Evolutionary conservation across 2,888 invertebrate genomes (phyloP).

Genomic region (Metacarcinus magister): DNA sequence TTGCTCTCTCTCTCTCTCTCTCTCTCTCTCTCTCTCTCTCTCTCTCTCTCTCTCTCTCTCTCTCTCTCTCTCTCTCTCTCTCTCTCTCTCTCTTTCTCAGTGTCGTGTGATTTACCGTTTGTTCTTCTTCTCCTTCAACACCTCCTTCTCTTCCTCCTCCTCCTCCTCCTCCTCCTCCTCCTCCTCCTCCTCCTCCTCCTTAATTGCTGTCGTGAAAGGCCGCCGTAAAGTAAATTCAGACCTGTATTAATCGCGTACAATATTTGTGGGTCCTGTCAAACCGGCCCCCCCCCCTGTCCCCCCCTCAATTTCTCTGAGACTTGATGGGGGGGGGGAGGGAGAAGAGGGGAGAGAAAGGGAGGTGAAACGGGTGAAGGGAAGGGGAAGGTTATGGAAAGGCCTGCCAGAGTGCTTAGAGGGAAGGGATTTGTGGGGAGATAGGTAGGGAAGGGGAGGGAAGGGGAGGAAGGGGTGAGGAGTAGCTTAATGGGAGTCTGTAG

Average conservation of each 20-base stretch:
- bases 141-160: background rate
- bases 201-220: background rate
- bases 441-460: background rate
- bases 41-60: background rate
- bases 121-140: background rate
- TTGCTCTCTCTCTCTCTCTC: too few species aligned
- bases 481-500: background rate
- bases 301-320: background rate
- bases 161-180: background rate
- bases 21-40: too few species aligned
- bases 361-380: background rate
- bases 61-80: background rate
- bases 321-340: background rate
- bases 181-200: background rate
- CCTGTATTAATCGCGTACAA: background rate
- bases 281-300: too few species aligned
- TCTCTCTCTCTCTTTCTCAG: too few species aligned
- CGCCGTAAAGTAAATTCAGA: background rate
- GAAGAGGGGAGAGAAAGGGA: background rate
- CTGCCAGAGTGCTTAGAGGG: background rate
- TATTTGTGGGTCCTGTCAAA: background rate
- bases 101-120: conserved; percentile 3
- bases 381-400: background rate
- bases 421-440: background rate
- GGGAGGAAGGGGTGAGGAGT: background rate